Percentiles rank a stretch among this genome's conserved stretches.
Evolutionary conservation across 2,888 invertebrate species (phyloP).

Genomic region (Xestoiulus laeticollis): DNA sequence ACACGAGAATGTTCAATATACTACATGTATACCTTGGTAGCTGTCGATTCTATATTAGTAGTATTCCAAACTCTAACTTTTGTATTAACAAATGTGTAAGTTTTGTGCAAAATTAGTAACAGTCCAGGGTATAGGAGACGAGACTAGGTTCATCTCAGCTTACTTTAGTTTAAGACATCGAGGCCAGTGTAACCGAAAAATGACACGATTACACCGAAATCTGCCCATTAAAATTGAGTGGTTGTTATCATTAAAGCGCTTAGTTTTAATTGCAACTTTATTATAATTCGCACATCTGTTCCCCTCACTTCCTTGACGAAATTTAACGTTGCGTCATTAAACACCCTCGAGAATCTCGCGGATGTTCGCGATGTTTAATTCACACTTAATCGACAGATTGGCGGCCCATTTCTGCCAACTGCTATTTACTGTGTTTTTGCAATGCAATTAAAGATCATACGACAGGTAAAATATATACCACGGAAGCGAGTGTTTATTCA

Average conservation of each 20-base stretch:
- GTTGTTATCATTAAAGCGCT: background rate
- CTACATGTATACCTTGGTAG: too few species aligned
- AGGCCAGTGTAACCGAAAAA: background rate
- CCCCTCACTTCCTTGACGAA: slow-evolving; percentile 35
- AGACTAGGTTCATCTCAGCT: too few species aligned
- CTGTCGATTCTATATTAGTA: too few species aligned
- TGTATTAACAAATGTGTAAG: too few species aligned
- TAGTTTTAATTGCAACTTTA: background rate
- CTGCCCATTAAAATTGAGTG: slow-evolving; percentile 2
- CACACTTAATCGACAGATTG: slow-evolving; percentile 43
- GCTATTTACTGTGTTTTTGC: background rate
- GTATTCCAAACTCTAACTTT: too few species aligned
- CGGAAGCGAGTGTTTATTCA: background rate
- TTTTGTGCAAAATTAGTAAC: too few species aligned
- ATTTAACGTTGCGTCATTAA: slow-evolving; percentile 35
- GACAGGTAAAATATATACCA: background rate
- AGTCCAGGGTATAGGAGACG: too few species aligned
- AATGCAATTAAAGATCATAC: background rate
- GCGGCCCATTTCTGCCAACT: background rate
- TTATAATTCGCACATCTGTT: slow-evolving; percentile 4
- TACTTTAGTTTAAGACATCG: background rate
- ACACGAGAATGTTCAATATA: too few species aligned
- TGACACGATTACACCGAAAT: background rate
- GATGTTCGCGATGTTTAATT: slow-evolving; percentile 43
- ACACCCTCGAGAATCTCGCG: slow-evolving; percentile 46